phyloP scores from a whole-genome alignment of 2,797 vertebrate genomes.

The Hybognathus amarus region DNA sequence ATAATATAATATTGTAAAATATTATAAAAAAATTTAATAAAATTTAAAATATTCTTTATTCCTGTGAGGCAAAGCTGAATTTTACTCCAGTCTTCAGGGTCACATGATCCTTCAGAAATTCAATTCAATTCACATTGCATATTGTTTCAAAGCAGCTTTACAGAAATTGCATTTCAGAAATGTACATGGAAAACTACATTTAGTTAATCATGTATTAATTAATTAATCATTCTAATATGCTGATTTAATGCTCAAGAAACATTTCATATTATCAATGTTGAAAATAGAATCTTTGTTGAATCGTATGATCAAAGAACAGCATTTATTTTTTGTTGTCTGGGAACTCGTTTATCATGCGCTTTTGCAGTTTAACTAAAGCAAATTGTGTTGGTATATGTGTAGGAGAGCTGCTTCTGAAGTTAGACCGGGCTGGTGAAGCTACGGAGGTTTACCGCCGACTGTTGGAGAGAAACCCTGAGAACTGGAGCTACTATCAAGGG shows the following conservation, averaged over 20 bases:
- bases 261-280: not conserved
- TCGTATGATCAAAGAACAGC: not conserved
- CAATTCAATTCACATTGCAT: too few species aligned
- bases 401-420: constrained; percentile 91
- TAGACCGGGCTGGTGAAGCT: constrained; percentile 91
- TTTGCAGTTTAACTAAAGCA: not conserved
- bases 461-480: constrained; percentile 96
- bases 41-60: not conserved
- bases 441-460: constrained; percentile 88
- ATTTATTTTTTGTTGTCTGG: not conserved
- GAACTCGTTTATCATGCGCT: not conserved
- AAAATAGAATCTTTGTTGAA: not conserved
- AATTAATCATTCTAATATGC: not conserved
- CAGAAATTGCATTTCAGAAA: too few species aligned
- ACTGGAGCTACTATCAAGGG: constrained; percentile 96
- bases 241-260: not conserved
- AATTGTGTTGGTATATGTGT: not conserved
- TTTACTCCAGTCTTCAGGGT: not conserved
- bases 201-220: too few species aligned
- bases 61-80: not conserved
- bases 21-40: not conserved
- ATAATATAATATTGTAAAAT: not conserved
- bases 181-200: too few species aligned
- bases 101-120: not conserved
- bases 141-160: too few species aligned